These are phyloP conservation scores for Huso huso DNA, from an alignment of 2,797 vertebrate genomes.

Conservation along the genomic window DNA sequence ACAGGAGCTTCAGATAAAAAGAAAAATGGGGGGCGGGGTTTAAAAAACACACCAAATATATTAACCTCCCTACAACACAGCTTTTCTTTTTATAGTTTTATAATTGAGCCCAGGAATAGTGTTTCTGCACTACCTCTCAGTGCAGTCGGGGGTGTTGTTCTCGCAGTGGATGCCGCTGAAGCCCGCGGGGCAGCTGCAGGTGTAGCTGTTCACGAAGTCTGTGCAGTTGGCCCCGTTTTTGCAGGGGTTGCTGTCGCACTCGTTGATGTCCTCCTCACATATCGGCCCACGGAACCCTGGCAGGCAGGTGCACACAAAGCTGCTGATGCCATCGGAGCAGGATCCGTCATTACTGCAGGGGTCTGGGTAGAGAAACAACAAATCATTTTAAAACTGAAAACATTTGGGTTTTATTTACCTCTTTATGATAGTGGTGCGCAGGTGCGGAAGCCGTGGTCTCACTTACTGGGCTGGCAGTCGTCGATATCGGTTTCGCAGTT, in stretches of 20 bases:
- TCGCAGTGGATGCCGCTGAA: constrained; percentile 94
- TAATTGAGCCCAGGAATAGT: too few species aligned
- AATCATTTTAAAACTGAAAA: too few species aligned
- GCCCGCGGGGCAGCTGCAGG: constrained; percentile 84
- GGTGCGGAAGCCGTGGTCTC: background rate
- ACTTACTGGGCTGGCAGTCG: constrained; percentile 88
- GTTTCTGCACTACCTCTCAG: constrained; percentile 32
- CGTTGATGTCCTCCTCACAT: constrained; percentile 88
- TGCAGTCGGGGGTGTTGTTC: constrained; percentile 63
- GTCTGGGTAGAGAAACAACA: constrained; percentile 49
- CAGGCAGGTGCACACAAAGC: constrained; percentile 73
- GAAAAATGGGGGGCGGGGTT: background rate
- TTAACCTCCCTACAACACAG: too few species aligned
- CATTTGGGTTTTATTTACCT: background rate
- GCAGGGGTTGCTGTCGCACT: constrained; percentile 90
- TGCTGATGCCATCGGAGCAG: constrained; percentile 68
- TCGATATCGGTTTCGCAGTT: constrained; percentile 81
- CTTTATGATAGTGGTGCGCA: background rate
- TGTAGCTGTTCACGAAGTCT: constrained; percentile 90
- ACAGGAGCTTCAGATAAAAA: constrained; percentile 69
- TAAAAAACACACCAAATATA: too few species aligned
- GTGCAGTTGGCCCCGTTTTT: constrained; percentile 89
- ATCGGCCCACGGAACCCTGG: constrained; percentile 78
- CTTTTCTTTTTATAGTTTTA: too few species aligned
- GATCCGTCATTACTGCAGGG: constrained; percentile 86